Evolutionary conservation across 1,140 invertebrate species (phyloP), one percentile per base, ranked within the genome.

Genomic region (Lethocerus indicus): DNA sequence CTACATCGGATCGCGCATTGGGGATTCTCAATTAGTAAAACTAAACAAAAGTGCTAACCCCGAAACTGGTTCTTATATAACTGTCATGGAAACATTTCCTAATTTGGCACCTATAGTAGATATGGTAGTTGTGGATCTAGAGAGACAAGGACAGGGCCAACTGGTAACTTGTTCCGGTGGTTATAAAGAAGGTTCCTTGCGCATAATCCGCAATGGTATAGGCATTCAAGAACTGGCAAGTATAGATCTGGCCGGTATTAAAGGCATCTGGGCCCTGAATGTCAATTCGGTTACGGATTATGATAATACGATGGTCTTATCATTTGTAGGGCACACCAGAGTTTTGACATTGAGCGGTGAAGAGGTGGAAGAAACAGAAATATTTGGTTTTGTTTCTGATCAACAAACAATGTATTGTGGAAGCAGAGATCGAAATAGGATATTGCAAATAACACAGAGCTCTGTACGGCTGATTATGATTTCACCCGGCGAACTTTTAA

Each of bases 31-130:
- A 54, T 68, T 99, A 2, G 81, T 98, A 1, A 89, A 92, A 60
- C 69, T 99, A 29, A 90, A 84, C 57, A 78, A 82, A 3, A 79
- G 83, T 54, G 69, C 83, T 0, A 87, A 95, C 64, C 45, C 51
- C 2, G 87, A 89, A 39, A 76, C 74, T 60, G 82, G 83, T 13
- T 87, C 86, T 14, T 98, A 93, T 64, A 86, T 98, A 14, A 82
- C 85, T 57, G 75, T 89, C 3, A 88, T 98, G 79, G 94, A 98
- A 67, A 87, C 81, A 9, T 98, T 94, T 64, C 94, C 90, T 14
- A 98, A 96, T 71, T 71, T 98, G 24, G 93, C 92, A 4, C 93
- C 94, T 1, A 97, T 99, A 59, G 75, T 94, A 16, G 94, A 98
- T 66, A 96, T 98, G 86, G 88, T 89, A 55, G 86, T 97, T 2